These are phyloP conservation scores for Leptosomus discolor DNA, from an alignment of 2,113 vertebrate species.

Conservation along the genomic window DNA sequence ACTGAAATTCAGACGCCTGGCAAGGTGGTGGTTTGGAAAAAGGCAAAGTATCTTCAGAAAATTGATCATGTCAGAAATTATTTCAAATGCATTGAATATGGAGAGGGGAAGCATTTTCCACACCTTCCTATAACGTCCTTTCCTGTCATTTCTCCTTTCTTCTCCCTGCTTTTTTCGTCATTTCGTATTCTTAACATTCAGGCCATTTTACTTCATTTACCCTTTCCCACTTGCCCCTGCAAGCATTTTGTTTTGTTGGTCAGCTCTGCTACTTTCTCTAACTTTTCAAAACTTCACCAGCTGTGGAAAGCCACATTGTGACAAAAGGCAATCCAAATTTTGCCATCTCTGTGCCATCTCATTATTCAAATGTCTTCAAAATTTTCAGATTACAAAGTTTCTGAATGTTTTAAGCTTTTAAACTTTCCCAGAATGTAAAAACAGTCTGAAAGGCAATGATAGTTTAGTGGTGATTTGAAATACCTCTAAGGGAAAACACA, in stretches of 20 bases:
- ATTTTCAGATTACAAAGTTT: background rate
- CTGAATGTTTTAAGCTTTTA: background rate
- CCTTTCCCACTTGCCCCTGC: background rate
- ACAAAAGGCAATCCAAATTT: background rate
- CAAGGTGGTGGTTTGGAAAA: background rate
- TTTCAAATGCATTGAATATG: background rate
- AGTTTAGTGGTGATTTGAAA: background rate
- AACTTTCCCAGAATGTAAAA: background rate
- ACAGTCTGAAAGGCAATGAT: background rate
- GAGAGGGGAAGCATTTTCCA: background rate
- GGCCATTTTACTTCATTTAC: background rate
- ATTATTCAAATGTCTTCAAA: background rate
- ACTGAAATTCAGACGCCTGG: background rate
- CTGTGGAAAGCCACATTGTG: background rate
- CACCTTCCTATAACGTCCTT: background rate
- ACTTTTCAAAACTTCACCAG: background rate
- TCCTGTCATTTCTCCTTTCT: background rate
- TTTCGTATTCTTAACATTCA: background rate
- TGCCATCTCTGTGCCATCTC: background rate
- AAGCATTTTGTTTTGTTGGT: background rate
- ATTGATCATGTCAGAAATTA: fast-evolving
- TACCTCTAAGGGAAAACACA: background rate
- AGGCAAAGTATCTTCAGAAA: background rate
- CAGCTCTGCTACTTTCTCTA: background rate
- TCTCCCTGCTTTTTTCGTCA: background rate